phyloP scores from a whole-genome alignment of 2,113 vertebrate species.

The Aptenodytes patagonicus region DNA sequence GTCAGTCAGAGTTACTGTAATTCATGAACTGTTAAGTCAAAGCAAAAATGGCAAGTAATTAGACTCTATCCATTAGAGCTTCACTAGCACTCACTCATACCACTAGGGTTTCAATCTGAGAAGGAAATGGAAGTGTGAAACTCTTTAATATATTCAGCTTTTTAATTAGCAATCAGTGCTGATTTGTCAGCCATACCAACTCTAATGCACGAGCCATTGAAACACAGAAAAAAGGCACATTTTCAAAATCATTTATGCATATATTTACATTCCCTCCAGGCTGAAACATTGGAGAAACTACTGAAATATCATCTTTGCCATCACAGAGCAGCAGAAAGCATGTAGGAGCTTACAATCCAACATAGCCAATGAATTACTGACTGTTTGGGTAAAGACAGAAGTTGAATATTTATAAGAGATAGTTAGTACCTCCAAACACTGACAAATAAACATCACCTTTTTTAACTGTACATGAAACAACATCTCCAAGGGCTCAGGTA shows the following conservation, averaged over 20 bases:
- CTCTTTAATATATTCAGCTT: conserved; percentile 67
- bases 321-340: conserved; percentile 54
- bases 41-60: conserved; percentile 68
- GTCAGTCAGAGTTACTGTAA: conserved; percentile 37
- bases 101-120: conserved; percentile 32
- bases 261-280: conserved; percentile 71
- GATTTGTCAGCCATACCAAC: conserved; percentile 72
- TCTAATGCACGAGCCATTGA: conserved; percentile 52
- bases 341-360: conserved; percentile 58
- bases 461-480: neutral
- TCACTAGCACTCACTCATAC: conserved; percentile 22
- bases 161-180: conserved; percentile 77
- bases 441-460: neutral
- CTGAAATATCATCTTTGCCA: conserved; percentile 60
- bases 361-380: conserved; percentile 70
- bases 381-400: conserved; percentile 49
- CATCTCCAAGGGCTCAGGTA: neutral
- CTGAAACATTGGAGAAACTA: conserved; percentile 40
- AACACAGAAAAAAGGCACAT: conserved; percentile 41
- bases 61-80: conserved; percentile 52
- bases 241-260: conserved; percentile 72
- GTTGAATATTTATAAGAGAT: conserved; percentile 48
- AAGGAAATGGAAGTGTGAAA: conserved; percentile 50
- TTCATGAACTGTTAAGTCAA: conserved; percentile 61
- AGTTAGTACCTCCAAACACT: neutral